These are phyloP conservation scores for Phalacrocorax pelagicus DNA, from an alignment of 2,113 vertebrate genomes.

Conservation along the genomic window DNA sequence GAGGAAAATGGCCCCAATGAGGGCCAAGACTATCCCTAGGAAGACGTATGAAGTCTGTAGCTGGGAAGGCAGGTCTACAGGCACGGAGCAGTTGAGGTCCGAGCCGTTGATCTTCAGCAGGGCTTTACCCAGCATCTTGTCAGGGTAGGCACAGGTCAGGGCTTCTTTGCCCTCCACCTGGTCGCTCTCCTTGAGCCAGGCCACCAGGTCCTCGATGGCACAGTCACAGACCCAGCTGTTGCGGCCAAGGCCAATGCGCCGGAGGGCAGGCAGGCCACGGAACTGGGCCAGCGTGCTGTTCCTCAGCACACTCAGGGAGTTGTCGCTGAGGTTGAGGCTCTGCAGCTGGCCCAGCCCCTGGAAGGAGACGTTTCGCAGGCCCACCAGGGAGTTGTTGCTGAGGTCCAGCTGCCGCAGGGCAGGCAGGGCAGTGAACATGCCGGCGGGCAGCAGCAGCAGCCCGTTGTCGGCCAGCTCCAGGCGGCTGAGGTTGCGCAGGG, in stretches of 20 bases:
- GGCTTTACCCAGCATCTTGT: slow-evolving; percentile 64
- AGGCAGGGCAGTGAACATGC: slow-evolving; percentile 67
- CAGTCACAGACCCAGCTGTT: slow-evolving; percentile 93
- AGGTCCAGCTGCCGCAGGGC: slow-evolving; percentile 81
- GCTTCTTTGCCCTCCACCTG: slow-evolving; percentile 67
- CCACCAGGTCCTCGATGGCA: slow-evolving; percentile 76
- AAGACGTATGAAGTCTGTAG: slow-evolving; percentile 97
- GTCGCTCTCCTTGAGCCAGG: slow-evolving; percentile 84
- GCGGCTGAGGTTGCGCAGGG: slow-evolving; percentile 71
- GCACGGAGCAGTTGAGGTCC: slow-evolving; percentile 74
- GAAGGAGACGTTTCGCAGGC: slow-evolving; percentile 76
- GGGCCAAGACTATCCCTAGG: slow-evolving; percentile 92
- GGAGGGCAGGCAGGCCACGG: slow-evolving; percentile 63
- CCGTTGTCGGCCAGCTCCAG: slow-evolving; percentile 86
- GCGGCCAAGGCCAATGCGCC: slow-evolving; percentile 68
- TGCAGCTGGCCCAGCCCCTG: slow-evolving; percentile 66
- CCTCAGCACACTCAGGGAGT: slow-evolving; percentile 77
- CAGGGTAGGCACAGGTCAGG: slow-evolving; percentile 80
- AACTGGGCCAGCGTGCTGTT: slow-evolving; percentile 74
- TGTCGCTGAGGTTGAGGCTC: slow-evolving; percentile 86
- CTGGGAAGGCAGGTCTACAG: slow-evolving; percentile 73
- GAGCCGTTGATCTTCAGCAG: slow-evolving; percentile 77
- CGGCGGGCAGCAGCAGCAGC: slow-evolving; percentile 78
- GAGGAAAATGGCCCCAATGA: slow-evolving; percentile 96
- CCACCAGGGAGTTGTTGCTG: slow-evolving; percentile 86